phyloP scores from a whole-genome alignment of 2,888 invertebrate genomes.

The Trachelus stipa region DNA sequence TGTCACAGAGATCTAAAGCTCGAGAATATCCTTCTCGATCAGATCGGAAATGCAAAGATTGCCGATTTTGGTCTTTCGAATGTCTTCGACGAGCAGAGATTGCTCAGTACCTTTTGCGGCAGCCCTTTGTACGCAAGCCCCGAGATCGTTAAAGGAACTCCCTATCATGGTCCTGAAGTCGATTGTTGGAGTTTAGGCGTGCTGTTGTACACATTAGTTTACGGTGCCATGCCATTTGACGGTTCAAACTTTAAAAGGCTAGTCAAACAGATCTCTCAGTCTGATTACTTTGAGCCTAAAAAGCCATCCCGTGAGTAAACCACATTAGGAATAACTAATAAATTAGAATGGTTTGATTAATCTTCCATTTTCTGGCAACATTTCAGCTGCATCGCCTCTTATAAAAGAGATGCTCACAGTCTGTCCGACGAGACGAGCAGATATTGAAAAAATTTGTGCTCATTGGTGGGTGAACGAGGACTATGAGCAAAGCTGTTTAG shows the following conservation, averaged over 20 bases:
- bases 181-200: constrained; percentile 97
- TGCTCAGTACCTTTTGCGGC: constrained; percentile 94
- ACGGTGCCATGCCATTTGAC: constrained; percentile 99
- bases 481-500: constrained; percentile 84
- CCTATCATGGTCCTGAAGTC: constrained; percentile 97
- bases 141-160: constrained; percentile 96
- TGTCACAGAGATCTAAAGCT: constrained; percentile 96
- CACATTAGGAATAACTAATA: not conserved
- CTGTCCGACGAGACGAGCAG: constrained; percentile 88
- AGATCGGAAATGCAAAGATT: constrained; percentile 96
- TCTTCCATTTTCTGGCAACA: constrained; percentile 19
- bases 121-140: constrained; percentile 97
- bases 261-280: constrained; percentile 96
- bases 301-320: constrained; percentile 84
- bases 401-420: constrained; percentile 96
- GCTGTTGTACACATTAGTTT: constrained; percentile 95
- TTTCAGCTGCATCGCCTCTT: constrained; percentile 89
- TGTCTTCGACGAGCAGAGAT: constrained; percentile 89
- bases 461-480: constrained; percentile 98
- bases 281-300: constrained; percentile 97
- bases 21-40: constrained; percentile 94
- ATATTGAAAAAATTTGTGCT: constrained; percentile 92
- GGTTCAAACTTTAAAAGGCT: constrained; percentile 97
- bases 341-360: constrained; percentile 7
- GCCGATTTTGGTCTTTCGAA: constrained; percentile 99